A percentile compares a stretch with the other conserved stretches of the same genome.
phyloP scores from a whole-genome alignment of 1,140 invertebrate genomes.

The Drosophila sturtevanti region DNA sequence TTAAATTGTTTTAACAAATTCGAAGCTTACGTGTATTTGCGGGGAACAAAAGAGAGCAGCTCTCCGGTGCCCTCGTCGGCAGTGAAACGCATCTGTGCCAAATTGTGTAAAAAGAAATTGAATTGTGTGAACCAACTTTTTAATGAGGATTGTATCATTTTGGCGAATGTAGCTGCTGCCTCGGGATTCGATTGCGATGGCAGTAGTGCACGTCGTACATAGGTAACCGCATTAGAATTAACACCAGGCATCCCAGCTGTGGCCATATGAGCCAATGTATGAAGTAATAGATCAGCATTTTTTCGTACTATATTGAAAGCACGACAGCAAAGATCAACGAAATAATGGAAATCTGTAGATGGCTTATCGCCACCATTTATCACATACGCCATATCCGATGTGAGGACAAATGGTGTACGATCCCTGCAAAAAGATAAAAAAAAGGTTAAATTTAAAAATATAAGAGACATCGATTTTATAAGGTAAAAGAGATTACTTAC shows the following conservation, averaged over 20 bases:
- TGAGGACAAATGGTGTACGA: slow-evolving; percentile 98
- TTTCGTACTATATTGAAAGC: slow-evolving; percentile 98
- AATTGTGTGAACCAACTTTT: slow-evolving; percentile 96
- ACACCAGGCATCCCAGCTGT: slow-evolving; percentile 97
- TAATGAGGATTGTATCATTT: slow-evolving; percentile 94
- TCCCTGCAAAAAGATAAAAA: slow-evolving; percentile 84
- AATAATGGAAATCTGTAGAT: slow-evolving; percentile 96
- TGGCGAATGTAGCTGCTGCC: slow-evolving; percentile 95
- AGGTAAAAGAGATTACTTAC: slow-evolving; percentile 66
- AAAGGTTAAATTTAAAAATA: background rate
- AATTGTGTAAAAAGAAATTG: slow-evolving; percentile 98
- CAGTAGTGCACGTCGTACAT: slow-evolving; percentile 95
- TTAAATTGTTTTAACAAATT: no score
- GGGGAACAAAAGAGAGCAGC: slow-evolving; percentile 95
- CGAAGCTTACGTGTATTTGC: slow-evolving; percentile 92
- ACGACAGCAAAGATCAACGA: slow-evolving; percentile 98
- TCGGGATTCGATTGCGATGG: slow-evolving; percentile 96
- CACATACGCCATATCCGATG: slow-evolving; percentile 99
- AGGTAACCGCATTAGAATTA: slow-evolving; percentile 94
- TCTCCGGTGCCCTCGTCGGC: slow-evolving; percentile 92
- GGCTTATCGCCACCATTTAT: slow-evolving; percentile 98
- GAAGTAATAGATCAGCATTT: slow-evolving; percentile 95
- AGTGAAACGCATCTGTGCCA: slow-evolving; percentile 96
- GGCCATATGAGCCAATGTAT: slow-evolving; percentile 97
- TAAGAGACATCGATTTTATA: no score